Conservation (phyloP, 2,888 invertebrate genomes). For the Automeris io region DNA sequence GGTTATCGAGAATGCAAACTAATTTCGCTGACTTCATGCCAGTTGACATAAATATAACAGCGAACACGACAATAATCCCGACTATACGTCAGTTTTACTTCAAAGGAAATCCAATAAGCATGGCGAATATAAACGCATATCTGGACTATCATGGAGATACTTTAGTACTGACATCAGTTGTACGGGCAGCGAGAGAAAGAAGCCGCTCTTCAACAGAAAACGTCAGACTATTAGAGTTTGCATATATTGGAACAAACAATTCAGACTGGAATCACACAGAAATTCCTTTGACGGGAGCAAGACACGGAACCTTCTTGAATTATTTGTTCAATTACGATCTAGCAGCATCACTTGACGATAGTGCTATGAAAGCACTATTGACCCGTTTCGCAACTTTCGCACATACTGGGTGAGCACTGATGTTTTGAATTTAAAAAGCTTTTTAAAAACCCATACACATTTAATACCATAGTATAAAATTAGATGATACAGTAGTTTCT, state of each 20-base stretch:
- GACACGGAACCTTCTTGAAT: conserved; percentile 52
- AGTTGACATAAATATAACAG: conserved; percentile 40
- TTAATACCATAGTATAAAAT: too few species aligned
- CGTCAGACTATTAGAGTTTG: conserved; percentile 51
- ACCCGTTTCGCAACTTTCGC: conserved; percentile 42
- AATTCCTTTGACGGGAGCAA: conserved; percentile 46
- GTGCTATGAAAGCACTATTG: conserved; percentile 31
- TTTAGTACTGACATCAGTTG: conserved; percentile 41
- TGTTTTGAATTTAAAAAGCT: neutral
- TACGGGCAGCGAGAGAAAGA: conserved; percentile 48
- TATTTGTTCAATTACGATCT: conserved; percentile 51
- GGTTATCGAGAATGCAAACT: conserved; percentile 46
- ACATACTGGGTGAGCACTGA: conserved; percentile 41
- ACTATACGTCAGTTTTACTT: conserved; percentile 49
- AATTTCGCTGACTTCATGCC: conserved; percentile 54
- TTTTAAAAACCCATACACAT: too few species aligned
- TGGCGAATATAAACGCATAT: conserved; percentile 49
- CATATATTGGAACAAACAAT: conserved; percentile 44
- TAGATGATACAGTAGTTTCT: too few species aligned
- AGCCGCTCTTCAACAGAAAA: conserved; percentile 36
- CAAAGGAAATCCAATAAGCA: conserved; percentile 28
- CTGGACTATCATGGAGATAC: conserved; percentile 59
- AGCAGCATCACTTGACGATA: conserved; percentile 25
- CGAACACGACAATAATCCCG: conserved; percentile 28
- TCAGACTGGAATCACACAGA: conserved; percentile 45